Conservation (phyloP, 2,797 vertebrate species). For the Smutsia temminckii region DNA sequence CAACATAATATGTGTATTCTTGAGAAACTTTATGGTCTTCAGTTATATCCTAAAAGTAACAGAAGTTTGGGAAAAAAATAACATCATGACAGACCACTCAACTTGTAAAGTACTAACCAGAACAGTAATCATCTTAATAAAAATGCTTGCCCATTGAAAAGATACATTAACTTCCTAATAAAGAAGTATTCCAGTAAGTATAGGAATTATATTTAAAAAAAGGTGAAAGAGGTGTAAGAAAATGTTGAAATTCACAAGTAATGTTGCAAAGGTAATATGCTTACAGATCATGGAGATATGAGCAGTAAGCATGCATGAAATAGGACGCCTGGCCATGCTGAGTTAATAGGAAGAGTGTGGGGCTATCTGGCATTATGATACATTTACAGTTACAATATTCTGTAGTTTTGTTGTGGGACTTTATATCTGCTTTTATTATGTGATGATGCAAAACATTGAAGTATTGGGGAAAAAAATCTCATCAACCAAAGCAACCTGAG, state of each 20-base stretch:
- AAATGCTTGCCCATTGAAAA: constrained; percentile 13
- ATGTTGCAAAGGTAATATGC: background rate
- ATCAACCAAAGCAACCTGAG: background rate
- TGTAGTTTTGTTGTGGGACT: background rate
- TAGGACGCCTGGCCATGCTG: background rate
- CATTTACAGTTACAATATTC: background rate
- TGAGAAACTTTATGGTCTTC: background rate
- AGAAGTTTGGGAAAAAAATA: background rate
- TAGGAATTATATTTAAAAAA: background rate
- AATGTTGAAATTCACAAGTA: background rate
- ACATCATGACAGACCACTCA: background rate
- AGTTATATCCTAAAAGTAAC: constrained; percentile 1
- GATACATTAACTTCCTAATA: background rate
- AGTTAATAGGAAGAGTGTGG: background rate
- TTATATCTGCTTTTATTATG: background rate
- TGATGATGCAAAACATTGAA: background rate
- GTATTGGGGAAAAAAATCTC: background rate
- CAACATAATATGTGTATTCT: background rate
- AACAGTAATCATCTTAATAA: background rate
- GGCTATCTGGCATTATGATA: background rate
- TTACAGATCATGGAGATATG: background rate
- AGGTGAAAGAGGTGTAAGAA: background rate
- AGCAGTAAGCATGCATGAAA: background rate
- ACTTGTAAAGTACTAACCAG: background rate
- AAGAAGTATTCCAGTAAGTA: background rate